Percentiles rank a stretch among this genome's conserved stretches.
These are phyloP conservation scores for Brenthis hecate DNA, from an alignment of 2,888 invertebrate species.

Conservation along the genomic window DNA sequence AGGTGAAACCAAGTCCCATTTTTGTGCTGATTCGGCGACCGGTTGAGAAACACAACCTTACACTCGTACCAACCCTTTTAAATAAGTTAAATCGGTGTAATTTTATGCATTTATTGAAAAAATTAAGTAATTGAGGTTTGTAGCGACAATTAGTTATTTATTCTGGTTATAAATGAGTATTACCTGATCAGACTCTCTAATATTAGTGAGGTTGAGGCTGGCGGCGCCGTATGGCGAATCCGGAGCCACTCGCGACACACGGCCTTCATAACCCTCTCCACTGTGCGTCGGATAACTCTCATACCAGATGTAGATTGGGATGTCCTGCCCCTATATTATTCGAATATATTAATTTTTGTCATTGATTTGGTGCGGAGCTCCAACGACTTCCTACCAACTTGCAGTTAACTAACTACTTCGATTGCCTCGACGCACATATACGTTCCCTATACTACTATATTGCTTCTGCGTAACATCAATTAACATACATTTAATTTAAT, in stretches of 20 bases:
- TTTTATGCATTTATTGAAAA: background rate
- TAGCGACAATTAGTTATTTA: background rate
- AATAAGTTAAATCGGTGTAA: conserved; percentile 12
- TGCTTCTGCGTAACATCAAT: conserved; percentile 29
- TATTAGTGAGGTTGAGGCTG: conserved; percentile 97
- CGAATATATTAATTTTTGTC: conserved; percentile 45
- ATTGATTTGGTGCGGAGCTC: conserved; percentile 49
- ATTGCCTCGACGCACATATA: conserved; percentile 28
- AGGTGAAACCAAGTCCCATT: conserved; percentile 99
- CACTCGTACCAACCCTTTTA: conserved; percentile 96
- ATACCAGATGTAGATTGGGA: conserved; percentile 99
- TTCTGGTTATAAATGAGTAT: background rate
- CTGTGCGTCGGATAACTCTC: conserved; percentile 98
- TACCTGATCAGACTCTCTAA: conserved; percentile 93
- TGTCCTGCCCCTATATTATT: conserved; percentile 92
- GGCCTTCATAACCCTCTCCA: conserved; percentile 95
- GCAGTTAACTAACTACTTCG: conserved; percentile 39
- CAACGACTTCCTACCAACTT: conserved; percentile 31
- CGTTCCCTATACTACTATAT: conserved; percentile 26
- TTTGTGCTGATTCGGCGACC: conserved; percentile 94
- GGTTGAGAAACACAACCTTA: conserved; percentile 96
- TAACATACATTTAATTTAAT: conserved; percentile 23
- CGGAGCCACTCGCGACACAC: conserved; percentile 93
- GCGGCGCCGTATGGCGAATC: conserved; percentile 95
- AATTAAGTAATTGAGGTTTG: too few species aligned